A percentile compares a stretch with the other conserved stretches of the same genome.
Evolutionary conservation across 2,113 vertebrate species (phyloP).

Genomic region (Seriola dumerili): DNA sequence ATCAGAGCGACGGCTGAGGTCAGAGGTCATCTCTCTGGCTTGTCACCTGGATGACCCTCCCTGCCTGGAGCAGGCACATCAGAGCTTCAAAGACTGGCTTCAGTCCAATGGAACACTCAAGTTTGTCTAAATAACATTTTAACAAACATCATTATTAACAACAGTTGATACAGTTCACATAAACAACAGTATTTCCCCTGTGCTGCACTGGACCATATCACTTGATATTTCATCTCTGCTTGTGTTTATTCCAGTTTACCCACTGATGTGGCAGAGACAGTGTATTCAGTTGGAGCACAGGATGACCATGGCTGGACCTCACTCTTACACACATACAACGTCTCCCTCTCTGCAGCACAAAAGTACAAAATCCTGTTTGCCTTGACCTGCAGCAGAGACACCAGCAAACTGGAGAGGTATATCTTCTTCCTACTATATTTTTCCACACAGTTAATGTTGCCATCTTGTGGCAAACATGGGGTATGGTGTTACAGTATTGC

Average conservation of each 20-base stretch:
- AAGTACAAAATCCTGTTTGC: constrained; percentile 83
- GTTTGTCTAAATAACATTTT: constrained; percentile 50
- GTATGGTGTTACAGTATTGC: not conserved
- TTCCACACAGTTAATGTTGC: constrained; percentile 35
- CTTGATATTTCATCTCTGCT: constrained; percentile 19
- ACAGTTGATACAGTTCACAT: not conserved
- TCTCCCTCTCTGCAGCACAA: constrained; percentile 80
- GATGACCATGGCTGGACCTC: constrained; percentile 79
- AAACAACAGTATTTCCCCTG: not conserved
- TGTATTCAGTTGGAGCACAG: constrained; percentile 84
- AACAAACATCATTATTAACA: constrained; percentile 3
- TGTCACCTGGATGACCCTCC: constrained; percentile 81
- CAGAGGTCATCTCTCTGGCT: constrained; percentile 82
- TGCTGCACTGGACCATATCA: not conserved
- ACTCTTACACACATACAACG: constrained; percentile 79
- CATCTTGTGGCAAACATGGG: constrained; percentile 50
- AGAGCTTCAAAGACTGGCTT: constrained; percentile 80
- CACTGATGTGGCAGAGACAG: constrained; percentile 80
- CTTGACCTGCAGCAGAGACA: constrained; percentile 77
- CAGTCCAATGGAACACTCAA: constrained; percentile 81
- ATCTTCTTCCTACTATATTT: not conserved
- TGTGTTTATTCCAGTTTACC: constrained; percentile 77
- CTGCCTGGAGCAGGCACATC: constrained; percentile 76
- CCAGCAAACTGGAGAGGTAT: constrained; percentile 79
- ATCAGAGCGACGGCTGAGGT: constrained; percentile 82